Base-by-base conservation (phyloP, 2,113 vertebrate species). In the Tragelaphus strepsiceros region DNA sequence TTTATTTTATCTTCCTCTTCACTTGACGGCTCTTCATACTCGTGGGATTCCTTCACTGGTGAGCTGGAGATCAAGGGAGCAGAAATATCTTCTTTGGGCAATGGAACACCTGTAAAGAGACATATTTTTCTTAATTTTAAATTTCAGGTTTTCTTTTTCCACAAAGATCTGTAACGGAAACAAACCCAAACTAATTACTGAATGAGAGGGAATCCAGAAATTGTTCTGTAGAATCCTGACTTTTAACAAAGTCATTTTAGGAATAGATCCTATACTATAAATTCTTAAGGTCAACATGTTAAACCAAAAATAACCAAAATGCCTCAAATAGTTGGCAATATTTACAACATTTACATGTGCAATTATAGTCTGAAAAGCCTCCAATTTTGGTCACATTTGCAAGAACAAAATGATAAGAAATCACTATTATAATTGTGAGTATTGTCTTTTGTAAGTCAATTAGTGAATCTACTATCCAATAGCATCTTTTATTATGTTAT, bases 1-100 rank as follows among this genome's bases (percentile, higher is more conserved):
- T 98, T 98, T 3, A 99, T 98, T 86, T 98, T 98, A 58, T 99
- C 99, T 87, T 99, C 98, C 24, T 99, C 99, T 90, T 99, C 98
- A 35, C 96, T 80, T 13, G 81, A 95, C 88, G 97, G 84, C 71
- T 98, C 99, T 86, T 98, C 97, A 43, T 98, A 98, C 32, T 99
- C 98, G 30, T 90, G 99, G 88, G 74, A 74, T 89, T 98, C 98
- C 91, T 98, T 99, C 82, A 97, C 84, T 13, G 99, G 98, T 22
- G 99, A 99, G 90, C 97, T 97, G 88, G 98, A 98, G 96, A 91
- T 97, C 95, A 99, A 90, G 39, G 99, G 98, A 59, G 98, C 96
- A 59, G 98, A 98, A 94, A 96, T 94, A 59, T 99, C 98, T 89
- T 98, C 98, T 92, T 98, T 99, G 88, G 98, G 98, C 82, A 99